Evolutionary conservation across 2,797 vertebrate genomes (phyloP), one percentile per base, ranked within the genome.

Genomic region (Anableps anableps): DNA sequence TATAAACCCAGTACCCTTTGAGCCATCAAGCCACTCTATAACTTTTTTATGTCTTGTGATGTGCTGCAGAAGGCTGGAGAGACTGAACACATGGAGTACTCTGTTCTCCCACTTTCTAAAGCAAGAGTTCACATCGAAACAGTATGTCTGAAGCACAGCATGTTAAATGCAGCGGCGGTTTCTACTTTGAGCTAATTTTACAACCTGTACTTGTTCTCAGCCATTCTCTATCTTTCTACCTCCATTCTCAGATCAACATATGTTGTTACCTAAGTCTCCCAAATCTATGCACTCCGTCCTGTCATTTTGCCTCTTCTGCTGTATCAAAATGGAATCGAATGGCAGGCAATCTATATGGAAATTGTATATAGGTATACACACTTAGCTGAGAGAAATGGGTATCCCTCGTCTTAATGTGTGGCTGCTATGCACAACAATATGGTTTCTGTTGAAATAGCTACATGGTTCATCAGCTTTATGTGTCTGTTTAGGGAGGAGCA

Each of bases 321-420:
- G 87, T 87, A 94, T 94, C 91, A 93, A 89, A 95, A 95, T 94
- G 91, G 92, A 96, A 95, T 95, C 94, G 93, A 94, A 86, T 86
- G 93, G 93, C 90, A 93, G 88, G 89, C 93, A 93, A 95, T 96
- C 93, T 96, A 95, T 95, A 96, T 96, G 95, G 90, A 95, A 95
- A 96, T 95, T 79, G 80, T 88, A 85, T 86, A 93, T 85, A 87
- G 88, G 88, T 94, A 81, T 88, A 84, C 79, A 81, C 86, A 82
- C 66, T 82, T 77, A 81, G 76, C 80, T 87, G 70, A 17, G 79
- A 77, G 72, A 88, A 80, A 87, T 81, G 80, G 83, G 80, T 83
- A 85, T 87, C 74, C 64, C 75, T 68, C 4, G 21, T 82, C 78
- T 85, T 91, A 91, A 89, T 91, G 78, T 80, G 78, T 29, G 53